Evolutionary conservation across 2,888 invertebrate genomes (phyloP), one percentile per base, ranked within the genome.

Genomic region (Graphium colonna): DNA sequence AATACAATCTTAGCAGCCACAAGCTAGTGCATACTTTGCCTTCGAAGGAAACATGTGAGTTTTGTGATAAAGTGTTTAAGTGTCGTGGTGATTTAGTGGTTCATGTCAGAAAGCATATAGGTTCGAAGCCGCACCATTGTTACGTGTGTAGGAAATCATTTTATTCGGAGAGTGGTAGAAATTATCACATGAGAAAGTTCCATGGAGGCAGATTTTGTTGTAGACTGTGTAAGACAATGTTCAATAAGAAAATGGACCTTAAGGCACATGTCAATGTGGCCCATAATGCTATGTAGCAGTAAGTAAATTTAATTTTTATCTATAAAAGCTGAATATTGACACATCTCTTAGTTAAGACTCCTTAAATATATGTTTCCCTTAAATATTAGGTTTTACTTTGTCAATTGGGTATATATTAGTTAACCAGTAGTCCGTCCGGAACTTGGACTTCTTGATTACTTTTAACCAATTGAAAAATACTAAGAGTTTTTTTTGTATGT

Each of bases 101-200:
- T 1, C 90, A 90, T 61, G 69, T 89, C 0, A 66, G 86, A 9
- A 83, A 77, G 41, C 90, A 90, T 63, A 81, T 86, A 1, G 82
- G 83, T 0, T 73, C 68, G 0, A 84, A 75, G 4, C 88, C 89
- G 0, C 76, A 77, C 55, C 57, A 60, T 0, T 90, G 90, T 58
- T 74, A 73, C 1, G 58, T 88, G 1, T 89, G 88, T 36, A 63
- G 64, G 0, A 67, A 77, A 57, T 52, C 72, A 0, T 89, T 85
- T 51, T 80, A 82, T 57, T 82, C 83, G 0, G 74, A 74, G 17
- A 56, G 33, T 0, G 71, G 73, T 55, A 65, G 71, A n/a, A 73
- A 65, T 52, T 60, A 60, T 1, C 88, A 89, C 53, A 77, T 86
- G 82, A 75, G 60, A 47, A 52, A 64, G 0, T 61, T 57, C 7